These are phyloP conservation scores for Vulpes lagopus DNA, from an alignment of 2,113 vertebrate genomes.

Conservation along the genomic window DNA sequence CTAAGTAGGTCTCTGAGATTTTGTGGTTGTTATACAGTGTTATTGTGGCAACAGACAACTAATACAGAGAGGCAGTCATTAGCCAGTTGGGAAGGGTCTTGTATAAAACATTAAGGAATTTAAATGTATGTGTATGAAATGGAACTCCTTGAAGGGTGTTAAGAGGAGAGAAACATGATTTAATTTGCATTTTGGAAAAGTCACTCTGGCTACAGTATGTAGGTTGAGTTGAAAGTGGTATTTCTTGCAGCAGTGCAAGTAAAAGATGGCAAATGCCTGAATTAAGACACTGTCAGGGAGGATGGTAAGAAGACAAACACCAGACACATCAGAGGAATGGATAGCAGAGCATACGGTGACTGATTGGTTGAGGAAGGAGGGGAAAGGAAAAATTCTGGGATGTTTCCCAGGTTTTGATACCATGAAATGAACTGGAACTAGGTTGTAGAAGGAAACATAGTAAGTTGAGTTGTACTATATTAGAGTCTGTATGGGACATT, in stretches of 20 bases:
- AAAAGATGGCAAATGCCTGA: background rate
- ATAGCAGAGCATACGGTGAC: background rate
- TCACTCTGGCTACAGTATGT: background rate
- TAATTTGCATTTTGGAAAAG: constrained; percentile 46
- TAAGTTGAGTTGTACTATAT: background rate
- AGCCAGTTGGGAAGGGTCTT: background rate
- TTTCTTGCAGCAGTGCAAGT: background rate
- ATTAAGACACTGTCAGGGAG: background rate
- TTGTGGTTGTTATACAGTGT: background rate
- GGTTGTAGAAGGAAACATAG: background rate
- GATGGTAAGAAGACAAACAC: background rate
- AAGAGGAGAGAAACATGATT: background rate
- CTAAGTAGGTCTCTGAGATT: background rate
- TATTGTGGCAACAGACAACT: background rate
- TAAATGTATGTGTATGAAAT: background rate
- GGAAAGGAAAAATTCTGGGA: background rate
- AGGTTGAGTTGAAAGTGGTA: background rate
- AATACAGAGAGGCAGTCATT: background rate
- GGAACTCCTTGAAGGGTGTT: background rate
- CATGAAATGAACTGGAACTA: background rate
- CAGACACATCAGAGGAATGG: background rate
- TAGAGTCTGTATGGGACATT: background rate
- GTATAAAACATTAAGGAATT: background rate
- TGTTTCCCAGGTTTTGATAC: background rate
- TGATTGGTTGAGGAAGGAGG: background rate